These are phyloP conservation scores for Catonia carolina DNA, from an alignment of 2,888 invertebrate genomes.

Conservation along the genomic window DNA sequence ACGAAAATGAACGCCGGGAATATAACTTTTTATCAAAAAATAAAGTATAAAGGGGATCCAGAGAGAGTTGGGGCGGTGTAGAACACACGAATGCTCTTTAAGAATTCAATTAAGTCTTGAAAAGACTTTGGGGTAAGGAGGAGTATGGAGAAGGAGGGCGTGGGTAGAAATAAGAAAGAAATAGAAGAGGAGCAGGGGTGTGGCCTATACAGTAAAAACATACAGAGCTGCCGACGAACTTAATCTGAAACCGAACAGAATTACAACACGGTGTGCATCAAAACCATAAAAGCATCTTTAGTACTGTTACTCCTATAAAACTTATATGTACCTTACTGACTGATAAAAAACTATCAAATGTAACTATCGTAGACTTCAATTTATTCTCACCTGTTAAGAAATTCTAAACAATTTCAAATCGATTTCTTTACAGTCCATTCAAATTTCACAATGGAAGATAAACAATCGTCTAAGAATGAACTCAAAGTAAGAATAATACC, in stretches of 20 bases:
- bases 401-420: no score
- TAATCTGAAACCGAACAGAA: background rate
- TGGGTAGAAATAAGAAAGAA: background rate
- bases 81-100: conserved; percentile 22
- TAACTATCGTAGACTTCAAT: no score
- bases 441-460: no score
- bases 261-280: no score
- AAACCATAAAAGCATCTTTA: no score
- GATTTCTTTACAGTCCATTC: no score
- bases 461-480: no score
- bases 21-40: conserved; percentile 28
- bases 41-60: conserved; percentile 18
- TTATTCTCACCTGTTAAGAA: no score
- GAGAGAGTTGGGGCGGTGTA: conserved; percentile 10
- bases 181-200: background rate
- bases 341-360: conserved; percentile 1
- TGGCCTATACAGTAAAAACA: background rate
- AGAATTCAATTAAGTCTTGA: conserved; percentile 20
- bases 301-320: no score
- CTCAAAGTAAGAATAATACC: no score
- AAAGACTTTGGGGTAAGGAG: conserved; percentile 6
- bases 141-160: background rate
- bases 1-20: conserved; percentile 24
- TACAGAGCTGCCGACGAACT: no score
- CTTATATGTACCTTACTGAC: no score